Evolutionary conservation across 2,888 invertebrate genomes (phyloP).

Genomic region (Thecocarcelia acutangulata): DNA sequence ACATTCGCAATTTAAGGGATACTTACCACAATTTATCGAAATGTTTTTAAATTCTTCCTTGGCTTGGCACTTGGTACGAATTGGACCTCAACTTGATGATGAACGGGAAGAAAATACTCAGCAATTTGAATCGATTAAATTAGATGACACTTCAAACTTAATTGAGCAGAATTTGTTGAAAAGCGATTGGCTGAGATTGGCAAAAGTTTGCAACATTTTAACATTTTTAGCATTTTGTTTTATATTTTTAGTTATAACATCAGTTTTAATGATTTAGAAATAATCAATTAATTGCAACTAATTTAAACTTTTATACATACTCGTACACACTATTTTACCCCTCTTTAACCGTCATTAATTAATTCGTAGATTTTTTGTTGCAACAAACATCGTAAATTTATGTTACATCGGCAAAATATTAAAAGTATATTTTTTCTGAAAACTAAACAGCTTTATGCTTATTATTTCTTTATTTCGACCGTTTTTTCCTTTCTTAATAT

Average conservation of each 20-base stretch:
- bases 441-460: no score
- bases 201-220: conserved; percentile 70
- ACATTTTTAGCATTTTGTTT: conserved; percentile 67
- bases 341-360: no score
- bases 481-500: no score
- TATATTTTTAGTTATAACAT: conserved; percentile 65
- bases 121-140: conserved; percentile 71
- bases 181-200: conserved; percentile 72
- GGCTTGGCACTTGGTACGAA: conserved; percentile 46
- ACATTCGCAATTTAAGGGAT: conserved; percentile 68
- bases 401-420: no score
- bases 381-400: no score
- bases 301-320: no score
- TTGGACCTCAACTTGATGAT: conserved; percentile 22
- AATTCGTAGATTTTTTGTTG: no score
- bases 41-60: conserved; percentile 68
- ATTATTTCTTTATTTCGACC: no score
- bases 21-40: conserved; percentile 66
- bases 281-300: no score
- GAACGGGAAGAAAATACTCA: conserved; percentile 60
- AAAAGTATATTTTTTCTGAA: no score
- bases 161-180: conserved; percentile 65
- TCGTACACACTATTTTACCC: no score
- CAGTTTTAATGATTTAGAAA: conserved; percentile 63
- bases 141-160: conserved; percentile 72